Base-by-base conservation (phyloP, 2,113 vertebrate species). In the Neogale vison region DNA sequence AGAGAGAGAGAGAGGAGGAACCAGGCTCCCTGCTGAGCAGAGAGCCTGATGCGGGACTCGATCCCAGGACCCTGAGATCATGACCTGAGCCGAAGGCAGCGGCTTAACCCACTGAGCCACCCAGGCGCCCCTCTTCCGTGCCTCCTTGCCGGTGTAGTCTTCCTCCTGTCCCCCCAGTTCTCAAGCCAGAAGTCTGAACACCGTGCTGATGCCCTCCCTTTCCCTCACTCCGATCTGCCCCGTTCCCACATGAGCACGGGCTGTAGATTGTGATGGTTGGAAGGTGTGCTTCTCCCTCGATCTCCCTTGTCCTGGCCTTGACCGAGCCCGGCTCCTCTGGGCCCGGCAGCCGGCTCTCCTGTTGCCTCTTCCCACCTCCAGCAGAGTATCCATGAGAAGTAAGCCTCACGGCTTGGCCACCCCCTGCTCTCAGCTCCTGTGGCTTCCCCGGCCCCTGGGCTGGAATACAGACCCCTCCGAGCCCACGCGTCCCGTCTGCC, bases 261-360 rank as follows among this genome's bases (percentile, higher is more conserved):
- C 42, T 23, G 0, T 26, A 2, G 17, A 15, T 47, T 2, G 17
- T 29, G 9, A 24, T 7, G 2, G 10, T 24, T 7, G 57, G 71
- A 26, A 34, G 20, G 59, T 11, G 52, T 23, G 31, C 82, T 36
- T 13, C 14, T 23, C 8, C 4, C 45, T 63, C n/a, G 18, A 6
- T 55, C 45, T 15, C 45, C 21, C 6, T 36, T 18, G 2, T 52
- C 18, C 18, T 39, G 65, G 24, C 67, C 52, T 5, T 13, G 3
- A 42, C 45, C 24, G 8, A n/a, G 47, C 4, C 74, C 7, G 7
- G 57, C n/a, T 57, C 69, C 47, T 52, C 63, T 52, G 47, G 34
- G 34, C 29, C 5, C 2, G 3, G 42, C 20, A 9, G 14, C 21
- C 2, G 14, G 13, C 47, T 36, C n/a, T 55, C 11, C n/a, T 2